These are phyloP conservation scores for Labroides dimidiatus DNA, from an alignment of 2,797 vertebrate species.

Conservation along the genomic window DNA sequence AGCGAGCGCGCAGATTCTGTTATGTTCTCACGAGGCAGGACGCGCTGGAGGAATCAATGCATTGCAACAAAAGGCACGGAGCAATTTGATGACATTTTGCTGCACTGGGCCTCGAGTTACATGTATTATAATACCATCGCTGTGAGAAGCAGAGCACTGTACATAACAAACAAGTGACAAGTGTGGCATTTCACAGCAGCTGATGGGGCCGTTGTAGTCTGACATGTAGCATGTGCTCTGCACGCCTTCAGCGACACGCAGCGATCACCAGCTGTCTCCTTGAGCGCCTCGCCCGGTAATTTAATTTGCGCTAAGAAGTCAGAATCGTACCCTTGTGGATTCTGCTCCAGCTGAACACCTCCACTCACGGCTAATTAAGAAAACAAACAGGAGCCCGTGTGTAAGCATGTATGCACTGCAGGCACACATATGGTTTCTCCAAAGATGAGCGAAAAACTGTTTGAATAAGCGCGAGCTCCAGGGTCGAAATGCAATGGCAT, in stretches of 20 bases:
- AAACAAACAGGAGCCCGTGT: slow-evolving; percentile 48
- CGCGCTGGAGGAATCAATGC: slow-evolving; percentile 29
- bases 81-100: slow-evolving; percentile 30
- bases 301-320: slow-evolving; percentile 69
- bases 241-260: slow-evolving; percentile 61
- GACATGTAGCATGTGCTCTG: slow-evolving; percentile 52
- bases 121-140: slow-evolving; percentile 15
- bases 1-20: slow-evolving; percentile 38
- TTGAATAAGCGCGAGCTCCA: slow-evolving; percentile 1
- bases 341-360: slow-evolving; percentile 49
- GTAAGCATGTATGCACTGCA: slow-evolving; percentile 30
- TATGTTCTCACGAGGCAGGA: slow-evolving; percentile 27
- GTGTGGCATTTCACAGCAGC: slow-evolving; percentile 41
- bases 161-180: slow-evolving; percentile 39
- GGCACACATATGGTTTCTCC: background rate
- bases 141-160: slow-evolving; percentile 24
- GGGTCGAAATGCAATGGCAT: slow-evolving; percentile 34
- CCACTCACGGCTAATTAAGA: slow-evolving; percentile 71
- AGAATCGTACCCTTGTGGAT: slow-evolving; percentile 56
- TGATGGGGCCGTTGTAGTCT: slow-evolving; percentile 29
- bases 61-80: slow-evolving; percentile 13
- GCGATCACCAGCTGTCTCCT: slow-evolving; percentile 63
- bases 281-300: slow-evolving; percentile 48
- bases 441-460: slow-evolving; percentile 14
- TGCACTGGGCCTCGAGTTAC: slow-evolving; percentile 4